Percentiles rank a stretch among this genome's conserved stretches.
Evolutionary conservation across 2,797 vertebrate genomes (phyloP).

Genomic region (Glyptemys insculpta): DNA sequence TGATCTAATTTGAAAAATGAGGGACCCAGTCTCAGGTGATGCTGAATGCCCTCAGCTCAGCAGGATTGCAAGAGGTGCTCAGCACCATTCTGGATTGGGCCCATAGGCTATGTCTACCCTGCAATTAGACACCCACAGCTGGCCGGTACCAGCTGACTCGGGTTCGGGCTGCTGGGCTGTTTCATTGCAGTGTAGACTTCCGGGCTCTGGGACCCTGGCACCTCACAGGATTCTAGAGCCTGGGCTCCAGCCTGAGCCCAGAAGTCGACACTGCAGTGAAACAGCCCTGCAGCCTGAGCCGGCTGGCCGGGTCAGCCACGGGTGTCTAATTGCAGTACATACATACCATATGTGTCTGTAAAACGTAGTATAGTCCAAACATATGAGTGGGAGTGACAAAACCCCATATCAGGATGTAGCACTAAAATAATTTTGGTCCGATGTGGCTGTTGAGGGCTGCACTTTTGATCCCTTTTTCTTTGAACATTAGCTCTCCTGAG

Average conservation of each 20-base stretch:
- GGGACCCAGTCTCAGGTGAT: not conserved
- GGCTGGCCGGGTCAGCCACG: not conserved
- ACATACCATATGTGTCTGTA: not conserved
- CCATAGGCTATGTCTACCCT: not conserved
- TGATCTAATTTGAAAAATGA: not conserved
- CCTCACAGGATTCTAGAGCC: not conserved
- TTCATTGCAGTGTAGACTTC: not conserved
- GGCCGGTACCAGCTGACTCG: not conserved
- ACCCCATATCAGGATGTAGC: not conserved
- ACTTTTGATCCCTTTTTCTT: not conserved
- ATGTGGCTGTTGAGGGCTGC: not conserved
- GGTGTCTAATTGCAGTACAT: not conserved
- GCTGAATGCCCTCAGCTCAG: not conserved
- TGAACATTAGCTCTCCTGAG: fast-evolving
- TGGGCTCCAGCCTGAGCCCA: not conserved
- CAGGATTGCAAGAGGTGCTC: not conserved
- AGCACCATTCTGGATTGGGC: not conserved
- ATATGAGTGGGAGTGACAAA: not conserved
- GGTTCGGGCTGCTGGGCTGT: not conserved
- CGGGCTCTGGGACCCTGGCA: not conserved
- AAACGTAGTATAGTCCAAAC: not conserved
- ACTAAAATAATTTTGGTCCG: not conserved
- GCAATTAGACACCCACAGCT: not conserved
- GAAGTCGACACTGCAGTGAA: not conserved
- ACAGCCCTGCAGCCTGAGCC: not conserved